Percentiles rank a stretch among this genome's conserved stretches.
Evolutionary conservation across 2,113 vertebrate genomes (phyloP).

Genomic region (Regulus satrapa): DNA sequence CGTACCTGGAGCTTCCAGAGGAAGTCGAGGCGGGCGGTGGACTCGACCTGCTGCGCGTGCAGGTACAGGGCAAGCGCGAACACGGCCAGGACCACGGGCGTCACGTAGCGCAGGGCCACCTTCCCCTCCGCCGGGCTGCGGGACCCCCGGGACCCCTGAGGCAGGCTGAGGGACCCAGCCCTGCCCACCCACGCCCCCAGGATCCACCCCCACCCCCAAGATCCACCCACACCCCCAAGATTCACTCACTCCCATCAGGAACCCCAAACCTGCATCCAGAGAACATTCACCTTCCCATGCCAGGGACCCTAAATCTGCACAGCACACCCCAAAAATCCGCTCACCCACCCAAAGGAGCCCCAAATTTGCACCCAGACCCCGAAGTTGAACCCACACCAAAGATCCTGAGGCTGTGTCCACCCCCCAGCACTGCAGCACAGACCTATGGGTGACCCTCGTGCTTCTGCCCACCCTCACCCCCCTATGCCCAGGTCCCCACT

Average conservation of each 20-base stretch:
- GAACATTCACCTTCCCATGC: background rate
- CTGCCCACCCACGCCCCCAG: background rate
- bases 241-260: background rate
- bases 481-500: background rate
- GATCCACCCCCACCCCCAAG: too few species aligned
- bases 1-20: constrained; percentile 97
- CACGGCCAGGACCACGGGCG: constrained; percentile 89
- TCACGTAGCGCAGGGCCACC: constrained; percentile 90
- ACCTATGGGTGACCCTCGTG: background rate
- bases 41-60: constrained; percentile 96
- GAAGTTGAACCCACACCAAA: background rate
- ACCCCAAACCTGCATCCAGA: background rate
- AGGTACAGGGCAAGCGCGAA: constrained; percentile 94
- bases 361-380: background rate
- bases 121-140: constrained; percentile 67
- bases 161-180: background rate
- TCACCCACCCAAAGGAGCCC: background rate
- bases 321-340: background rate
- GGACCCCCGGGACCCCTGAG: background rate
- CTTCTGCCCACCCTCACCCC: background rate
- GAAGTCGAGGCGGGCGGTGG: constrained; percentile 94
- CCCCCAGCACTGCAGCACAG: rapidly evolving
- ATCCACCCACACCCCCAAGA: background rate
- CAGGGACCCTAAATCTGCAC: background rate
- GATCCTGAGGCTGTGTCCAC: background rate